phyloP scores from a whole-genome alignment of 2,797 vertebrate genomes.

The Schizothorax lantsangensis region DNA sequence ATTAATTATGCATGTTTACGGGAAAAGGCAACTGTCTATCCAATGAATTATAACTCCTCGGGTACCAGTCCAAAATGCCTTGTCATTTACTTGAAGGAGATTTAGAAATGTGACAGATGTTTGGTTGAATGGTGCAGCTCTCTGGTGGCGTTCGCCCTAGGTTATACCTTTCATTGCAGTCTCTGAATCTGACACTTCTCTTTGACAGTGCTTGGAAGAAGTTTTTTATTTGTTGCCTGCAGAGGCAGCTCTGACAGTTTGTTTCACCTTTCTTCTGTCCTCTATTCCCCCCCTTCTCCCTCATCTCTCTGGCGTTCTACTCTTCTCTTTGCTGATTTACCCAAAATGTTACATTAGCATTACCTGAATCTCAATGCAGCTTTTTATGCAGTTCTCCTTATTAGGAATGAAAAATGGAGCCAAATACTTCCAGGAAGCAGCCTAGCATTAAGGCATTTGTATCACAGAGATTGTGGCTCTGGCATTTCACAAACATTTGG shows the following conservation, averaged over 20 bases:
- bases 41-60: neutral
- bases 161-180: constrained; percentile 17
- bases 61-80: constrained; percentile 22
- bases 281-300: neutral
- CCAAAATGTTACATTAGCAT: constrained; percentile 21
- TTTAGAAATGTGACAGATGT: constrained; percentile 33
- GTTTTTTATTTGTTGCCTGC: constrained; percentile 15
- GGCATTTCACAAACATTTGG: constrained; percentile 23
- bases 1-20: neutral
- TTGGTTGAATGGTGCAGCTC: neutral
- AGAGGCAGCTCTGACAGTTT: constrained; percentile 5
- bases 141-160: constrained; percentile 1
- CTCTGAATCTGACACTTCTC: constrained; percentile 4
- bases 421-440: neutral
- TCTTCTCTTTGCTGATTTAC: constrained; percentile 16
- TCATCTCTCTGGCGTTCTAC: neutral
- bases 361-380: constrained; percentile 24
- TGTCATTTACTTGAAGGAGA: constrained; percentile 26
- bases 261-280: constrained; percentile 21
- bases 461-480: neutral
- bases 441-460: constrained; percentile 12
- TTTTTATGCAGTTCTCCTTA: constrained; percentile 7
- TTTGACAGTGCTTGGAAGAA: constrained; percentile 11
- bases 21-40: constrained; percentile 1
- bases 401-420: constrained; percentile 1